These are phyloP conservation scores for Orchesella flavescens DNA, from an alignment of 2,888 invertebrate genomes.

Conservation along the genomic window DNA sequence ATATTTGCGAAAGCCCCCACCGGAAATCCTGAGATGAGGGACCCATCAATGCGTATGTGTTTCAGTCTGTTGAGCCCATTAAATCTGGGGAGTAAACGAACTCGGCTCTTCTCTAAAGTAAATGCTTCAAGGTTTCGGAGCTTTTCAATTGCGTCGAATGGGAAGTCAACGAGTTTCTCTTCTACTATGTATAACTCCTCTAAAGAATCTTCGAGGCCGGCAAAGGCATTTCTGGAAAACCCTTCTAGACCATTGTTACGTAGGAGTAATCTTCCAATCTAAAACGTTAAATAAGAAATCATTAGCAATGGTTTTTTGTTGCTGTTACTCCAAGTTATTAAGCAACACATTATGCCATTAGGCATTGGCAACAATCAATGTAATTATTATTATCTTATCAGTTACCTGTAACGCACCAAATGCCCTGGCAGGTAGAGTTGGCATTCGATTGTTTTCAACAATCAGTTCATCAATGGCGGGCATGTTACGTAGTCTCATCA, in stretches of 20 bases:
- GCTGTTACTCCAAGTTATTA: too few species aligned
- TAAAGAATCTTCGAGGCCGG: slow-evolving; percentile 83
- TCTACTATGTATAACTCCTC: slow-evolving; percentile 90
- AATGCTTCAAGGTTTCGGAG: slow-evolving; percentile 86
- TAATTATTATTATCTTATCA: background rate
- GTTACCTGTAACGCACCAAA: slow-evolving; percentile 83
- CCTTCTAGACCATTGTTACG: slow-evolving; percentile 88
- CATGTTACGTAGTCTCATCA: slow-evolving; percentile 71
- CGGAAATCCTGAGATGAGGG: slow-evolving; percentile 77
- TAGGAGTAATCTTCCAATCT: slow-evolving; percentile 81
- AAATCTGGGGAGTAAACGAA: slow-evolving; percentile 85
- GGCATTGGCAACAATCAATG: background rate
- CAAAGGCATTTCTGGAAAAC: slow-evolving; percentile 86
- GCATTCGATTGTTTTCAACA: slow-evolving; percentile 89
- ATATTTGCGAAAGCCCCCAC: slow-evolving; percentile 71
- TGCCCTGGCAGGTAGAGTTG: slow-evolving; percentile 85
- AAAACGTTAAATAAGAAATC: slow-evolving; percentile 1
- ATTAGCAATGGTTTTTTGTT: too few species aligned
- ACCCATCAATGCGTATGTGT: slow-evolving; percentile 81
- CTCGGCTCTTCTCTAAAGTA: slow-evolving; percentile 83
- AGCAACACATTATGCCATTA: background rate
- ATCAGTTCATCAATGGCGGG: slow-evolving; percentile 86
- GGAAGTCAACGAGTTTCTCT: slow-evolving; percentile 85
- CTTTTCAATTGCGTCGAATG: slow-evolving; percentile 82
- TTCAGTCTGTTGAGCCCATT: slow-evolving; percentile 82